Base-by-base conservation (phyloP, 2,797 vertebrate species). In the Sparus aurata region DNA sequence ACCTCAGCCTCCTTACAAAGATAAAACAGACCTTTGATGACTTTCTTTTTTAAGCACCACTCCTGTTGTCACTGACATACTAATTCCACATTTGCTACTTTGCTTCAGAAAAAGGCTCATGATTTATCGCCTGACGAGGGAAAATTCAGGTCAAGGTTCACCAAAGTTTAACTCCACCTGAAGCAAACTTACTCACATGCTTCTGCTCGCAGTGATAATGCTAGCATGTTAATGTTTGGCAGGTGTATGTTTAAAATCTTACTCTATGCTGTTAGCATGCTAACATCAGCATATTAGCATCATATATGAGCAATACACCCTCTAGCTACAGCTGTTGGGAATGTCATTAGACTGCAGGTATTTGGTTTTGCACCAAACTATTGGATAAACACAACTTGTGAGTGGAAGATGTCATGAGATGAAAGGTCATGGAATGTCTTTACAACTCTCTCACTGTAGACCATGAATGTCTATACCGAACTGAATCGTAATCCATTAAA, bases 11-110 rank as follows among this genome's bases (percentile, higher is more conserved):
- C 45, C 53, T 62, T 16, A 16, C 46, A 68, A 0, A 47, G 43
- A 68, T 59, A 45, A 52, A 57, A 71, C 49, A 59, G 11, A 45
- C 5, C 18, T 65, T 18, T 71, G 20, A 75, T 69, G 11, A 30
- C 47, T 75, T 70, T 0, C 62, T 45, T 72, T 69, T 79, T 53
- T 61, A 53, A 77, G 23, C 17, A 45, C n/a, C 58, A 52, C 17
- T 43, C 18, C 6, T 58, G 12, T 9, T 38, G n/a, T n/a, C 45
- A 72, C 57, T 16, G 41, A 64, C 30, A 52, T 18, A 60, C 49
- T n/a, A 22, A 79, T 69, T 69, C 20, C 16, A 46, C 0, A 53
- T 63, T n/a, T 54, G 70, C n/a, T 23, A 0, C 12, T 34, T 49
- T 23, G 13, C 27, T 67, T 67, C 18, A 18, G 43, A 67, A 25